A percentile compares a stretch with the other conserved stretches of the same genome.
Evolutionary conservation across 2,113 vertebrate species (phyloP).

Genomic region (Antechinus flavipes): DNA sequence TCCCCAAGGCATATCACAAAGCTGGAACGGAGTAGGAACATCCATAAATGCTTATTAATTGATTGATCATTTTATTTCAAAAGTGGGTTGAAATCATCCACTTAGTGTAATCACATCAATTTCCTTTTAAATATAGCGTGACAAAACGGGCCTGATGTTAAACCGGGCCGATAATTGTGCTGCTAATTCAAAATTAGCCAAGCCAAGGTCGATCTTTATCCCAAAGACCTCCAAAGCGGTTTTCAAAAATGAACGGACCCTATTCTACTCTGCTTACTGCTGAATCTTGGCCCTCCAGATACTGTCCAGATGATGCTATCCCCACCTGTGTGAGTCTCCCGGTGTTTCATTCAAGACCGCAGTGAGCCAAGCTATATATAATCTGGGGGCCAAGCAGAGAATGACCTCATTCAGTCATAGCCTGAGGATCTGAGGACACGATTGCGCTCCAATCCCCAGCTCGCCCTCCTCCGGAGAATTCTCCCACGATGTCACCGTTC

Average conservation of each 20-base stretch:
- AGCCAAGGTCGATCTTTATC: not conserved
- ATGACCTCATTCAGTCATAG: not conserved
- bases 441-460: not conserved
- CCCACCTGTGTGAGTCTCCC: not conserved
- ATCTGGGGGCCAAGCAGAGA: not conserved
- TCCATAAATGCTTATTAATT: not conserved
- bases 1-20: not conserved
- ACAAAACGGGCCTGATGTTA: not conserved
- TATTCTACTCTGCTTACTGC: not conserved
- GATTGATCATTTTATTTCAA: not conserved
- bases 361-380: not conserved
- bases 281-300: not conserved
- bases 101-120: not conserved
- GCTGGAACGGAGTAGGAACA: not conserved
- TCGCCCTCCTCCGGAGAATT: not conserved
- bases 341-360: not conserved
- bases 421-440: not conserved
- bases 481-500: not conserved
- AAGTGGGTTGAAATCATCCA: not conserved
- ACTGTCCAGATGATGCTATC: not conserved
- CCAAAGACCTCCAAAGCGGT: not conserved
- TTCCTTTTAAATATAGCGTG: not conserved
- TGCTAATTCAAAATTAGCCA: not conserved
- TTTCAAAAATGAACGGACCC: not conserved
- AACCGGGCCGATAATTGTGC: not conserved